phyloP scores from a whole-genome alignment of 2,113 vertebrate species.

The Gallinago media region DNA sequence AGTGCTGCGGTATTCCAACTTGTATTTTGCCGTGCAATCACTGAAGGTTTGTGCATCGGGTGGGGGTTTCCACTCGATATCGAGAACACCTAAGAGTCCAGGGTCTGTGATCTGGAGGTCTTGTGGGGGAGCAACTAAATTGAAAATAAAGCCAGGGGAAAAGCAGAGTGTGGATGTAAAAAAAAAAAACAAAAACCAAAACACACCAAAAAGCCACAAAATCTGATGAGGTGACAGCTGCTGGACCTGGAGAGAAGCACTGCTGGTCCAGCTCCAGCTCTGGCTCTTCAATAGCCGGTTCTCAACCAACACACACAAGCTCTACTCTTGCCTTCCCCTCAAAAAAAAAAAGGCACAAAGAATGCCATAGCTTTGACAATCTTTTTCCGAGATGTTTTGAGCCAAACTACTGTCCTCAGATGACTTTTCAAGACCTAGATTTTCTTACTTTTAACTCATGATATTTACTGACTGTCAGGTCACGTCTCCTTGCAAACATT shows the following conservation, averaged over 20 bases:
- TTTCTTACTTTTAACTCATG: neutral
- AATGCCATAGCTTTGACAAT: neutral
- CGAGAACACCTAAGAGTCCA: slow-evolving; percentile 83
- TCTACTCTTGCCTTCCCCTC: neutral
- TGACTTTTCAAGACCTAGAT: neutral
- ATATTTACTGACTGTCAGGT: neutral
- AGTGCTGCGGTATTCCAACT: slow-evolving; percentile 77
- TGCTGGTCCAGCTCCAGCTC: neutral
- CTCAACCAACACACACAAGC: fast-evolving
- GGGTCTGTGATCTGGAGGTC: slow-evolving; percentile 81
- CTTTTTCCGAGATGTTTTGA: neutral
- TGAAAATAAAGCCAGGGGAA: neutral
- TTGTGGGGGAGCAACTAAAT: slow-evolving; percentile 83
- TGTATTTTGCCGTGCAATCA: slow-evolving; percentile 77
- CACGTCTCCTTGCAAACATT: neutral
- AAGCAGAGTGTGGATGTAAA: neutral
- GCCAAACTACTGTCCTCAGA: neutral
- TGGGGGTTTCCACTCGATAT: slow-evolving; percentile 83
- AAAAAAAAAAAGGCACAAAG: neutral
- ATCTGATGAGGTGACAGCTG: fast-evolving
- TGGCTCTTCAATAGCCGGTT: too few species aligned
- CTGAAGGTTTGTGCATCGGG: slow-evolving; percentile 23
- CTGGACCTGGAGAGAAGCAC: neutral
- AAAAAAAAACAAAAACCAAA: neutral
- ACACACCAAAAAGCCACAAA: fast-evolving